Evolutionary conservation across 2,888 invertebrate species (phyloP).

Genomic region (Palloptera scutellata): DNA sequence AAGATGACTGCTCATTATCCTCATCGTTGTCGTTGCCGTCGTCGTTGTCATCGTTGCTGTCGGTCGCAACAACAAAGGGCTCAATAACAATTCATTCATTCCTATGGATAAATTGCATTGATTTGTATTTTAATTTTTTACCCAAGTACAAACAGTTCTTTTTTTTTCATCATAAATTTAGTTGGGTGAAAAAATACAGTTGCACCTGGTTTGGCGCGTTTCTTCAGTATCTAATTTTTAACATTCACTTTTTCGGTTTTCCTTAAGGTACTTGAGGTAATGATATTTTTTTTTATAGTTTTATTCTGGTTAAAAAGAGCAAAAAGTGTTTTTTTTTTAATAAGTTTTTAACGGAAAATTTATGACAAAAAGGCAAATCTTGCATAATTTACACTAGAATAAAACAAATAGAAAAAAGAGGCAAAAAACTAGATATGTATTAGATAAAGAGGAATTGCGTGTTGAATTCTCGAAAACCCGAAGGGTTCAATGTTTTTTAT

Average conservation of each 20-base stretch:
- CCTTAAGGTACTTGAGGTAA: slow-evolving; percentile 23
- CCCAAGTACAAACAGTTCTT: slow-evolving; percentile 27
- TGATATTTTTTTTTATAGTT: slow-evolving; percentile 1
- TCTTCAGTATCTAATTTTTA: slow-evolving; percentile 11
- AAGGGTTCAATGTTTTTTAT: too few species aligned
- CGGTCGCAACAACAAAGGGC: slow-evolving; percentile 28
- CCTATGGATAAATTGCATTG: slow-evolving; percentile 45
- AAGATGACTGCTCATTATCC: slow-evolving; percentile 41
- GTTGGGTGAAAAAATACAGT: slow-evolving; percentile 29
- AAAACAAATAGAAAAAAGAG: slow-evolving; percentile 8
- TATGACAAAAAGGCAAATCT: slow-evolving; percentile 41
- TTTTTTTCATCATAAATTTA: slow-evolving; percentile 10
- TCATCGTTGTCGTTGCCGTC: slow-evolving; percentile 1
- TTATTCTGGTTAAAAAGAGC: slow-evolving; percentile 53
- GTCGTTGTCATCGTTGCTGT: too few species aligned
- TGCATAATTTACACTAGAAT: slow-evolving; percentile 39
- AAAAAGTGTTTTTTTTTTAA: slow-evolving; percentile 38
- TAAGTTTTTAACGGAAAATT: slow-evolving; percentile 52
- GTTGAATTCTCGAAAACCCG: slow-evolving; percentile 10
- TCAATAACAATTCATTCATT: slow-evolving; percentile 41
- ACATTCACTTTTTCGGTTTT: slow-evolving; percentile 2
- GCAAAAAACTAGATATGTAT: slow-evolving; percentile 6
- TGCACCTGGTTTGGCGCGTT: slow-evolving; percentile 32
- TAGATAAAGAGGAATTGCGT: slow-evolving; percentile 6
- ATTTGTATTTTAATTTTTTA: slow-evolving; percentile 38